Base-by-base conservation (phyloP, 2,888 invertebrate genomes). In the Nymphalis urticae region DNA sequence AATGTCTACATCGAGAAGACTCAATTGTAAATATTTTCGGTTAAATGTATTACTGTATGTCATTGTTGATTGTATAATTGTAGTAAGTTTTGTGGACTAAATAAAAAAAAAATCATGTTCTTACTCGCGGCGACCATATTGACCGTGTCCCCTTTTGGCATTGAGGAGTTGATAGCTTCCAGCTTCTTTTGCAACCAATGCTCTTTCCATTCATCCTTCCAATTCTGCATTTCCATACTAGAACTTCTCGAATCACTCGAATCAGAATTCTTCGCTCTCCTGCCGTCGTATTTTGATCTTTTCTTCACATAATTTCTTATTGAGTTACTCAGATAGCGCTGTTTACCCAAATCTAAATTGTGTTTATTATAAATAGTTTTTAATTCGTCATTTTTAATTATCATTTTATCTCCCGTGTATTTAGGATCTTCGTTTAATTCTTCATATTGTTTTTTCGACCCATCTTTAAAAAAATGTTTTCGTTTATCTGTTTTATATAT, bases 81-180 rank as follows among this genome's bases (percentile, higher is more conserved):
- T n/a, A n/a, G n/a, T n/a, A n/a, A n/a, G n/a, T n/a, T n/a, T n/a
- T n/a, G n/a, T n/a, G n/a, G n/a, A n/a, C n/a, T n/a, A n/a, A n/a
- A n/a, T n/a, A n/a, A n/a, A n/a, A n/a, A n/a, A 53, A 5, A 24
- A 7, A 10, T 1, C 4, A 27, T 16, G 27, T 17, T 56, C 80
- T 80, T 75, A 82, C 91, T 84, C 19, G 90, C 91, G 47, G 86
- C 90, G 2, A 81, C 81, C 90, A 91, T 90, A 65, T 90, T 89
- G 10, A 91, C 82, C 0, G 72, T 73, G 59, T 91, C 90, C 6
- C 85, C 87, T 21, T 70, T 75, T 0, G 76, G 76, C 6, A 65
- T 47, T 0, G 85, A 72, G 0, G 81, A 69, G 68, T 89, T 88
- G 1, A 87, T 73, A 5, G 80, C 81, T 68, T 81, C 80, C 48